These are phyloP conservation scores for Poeciliopsis gracilis DNA, from an alignment of 2,797 vertebrate genomes.

Conservation along the genomic window DNA sequence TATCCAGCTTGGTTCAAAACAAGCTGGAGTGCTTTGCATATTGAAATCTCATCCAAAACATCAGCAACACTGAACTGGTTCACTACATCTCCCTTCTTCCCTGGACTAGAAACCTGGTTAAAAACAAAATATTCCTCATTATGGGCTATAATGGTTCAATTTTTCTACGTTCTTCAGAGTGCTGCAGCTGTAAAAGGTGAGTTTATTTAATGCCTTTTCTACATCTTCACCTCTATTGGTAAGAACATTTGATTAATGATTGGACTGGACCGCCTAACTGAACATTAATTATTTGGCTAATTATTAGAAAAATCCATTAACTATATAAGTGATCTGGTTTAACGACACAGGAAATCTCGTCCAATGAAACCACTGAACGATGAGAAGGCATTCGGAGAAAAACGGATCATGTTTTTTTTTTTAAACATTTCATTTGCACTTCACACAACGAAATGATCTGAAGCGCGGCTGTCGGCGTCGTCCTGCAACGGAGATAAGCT, in stretches of 20 bases:
- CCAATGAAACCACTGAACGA: conserved; percentile 9
- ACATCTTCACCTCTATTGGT: background rate
- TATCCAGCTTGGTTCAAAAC: background rate
- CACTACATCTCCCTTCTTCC: background rate
- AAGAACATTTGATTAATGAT: background rate
- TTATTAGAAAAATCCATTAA: conserved; percentile 17
- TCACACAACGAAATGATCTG: conserved; percentile 20
- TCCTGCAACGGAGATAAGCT: conserved; percentile 42
- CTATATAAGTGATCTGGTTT: background rate
- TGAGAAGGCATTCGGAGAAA: conserved; percentile 29
- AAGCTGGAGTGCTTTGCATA: background rate
- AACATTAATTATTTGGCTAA: conserved; percentile 12
- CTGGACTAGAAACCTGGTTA: background rate
- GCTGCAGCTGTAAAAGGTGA: background rate
- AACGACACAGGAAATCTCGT: conserved; percentile 18
- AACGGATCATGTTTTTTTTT: conserved; percentile 20
- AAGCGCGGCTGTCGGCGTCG: conserved; percentile 10
- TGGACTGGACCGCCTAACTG: conserved; percentile 17
- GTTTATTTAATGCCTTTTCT: background rate
- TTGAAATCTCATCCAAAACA: background rate
- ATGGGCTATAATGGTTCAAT: background rate
- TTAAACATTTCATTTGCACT: conserved; percentile 9
- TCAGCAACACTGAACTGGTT: background rate
- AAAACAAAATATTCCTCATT: background rate
- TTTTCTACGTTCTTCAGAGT: background rate